phyloP scores from a whole-genome alignment of 2,888 invertebrate genomes.

The Heliconius sara region DNA sequence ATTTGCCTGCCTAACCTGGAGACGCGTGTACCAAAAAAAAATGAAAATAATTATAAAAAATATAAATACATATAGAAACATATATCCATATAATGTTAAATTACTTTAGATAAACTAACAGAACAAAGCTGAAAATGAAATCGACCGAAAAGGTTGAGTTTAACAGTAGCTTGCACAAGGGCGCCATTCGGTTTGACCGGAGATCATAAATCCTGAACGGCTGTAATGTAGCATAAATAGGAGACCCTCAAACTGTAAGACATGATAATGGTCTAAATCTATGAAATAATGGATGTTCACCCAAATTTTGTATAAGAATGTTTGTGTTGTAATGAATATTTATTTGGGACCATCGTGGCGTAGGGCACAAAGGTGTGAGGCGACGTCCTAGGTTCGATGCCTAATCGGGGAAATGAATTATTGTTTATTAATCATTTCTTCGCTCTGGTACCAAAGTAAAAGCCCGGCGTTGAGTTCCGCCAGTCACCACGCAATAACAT shows the following conservation, averaged over 20 bases:
- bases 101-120: neutral
- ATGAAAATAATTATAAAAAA: too few relatives aligned
- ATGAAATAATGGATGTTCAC: slow-evolving; percentile 7
- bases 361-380: too few relatives aligned
- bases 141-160: slow-evolving; percentile 34
- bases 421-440: too few relatives aligned
- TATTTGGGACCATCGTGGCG: too few relatives aligned
- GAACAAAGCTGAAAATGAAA: slow-evolving; percentile 27
- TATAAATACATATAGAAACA: neutral
- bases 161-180: slow-evolving; percentile 36
- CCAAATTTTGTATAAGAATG: neutral
- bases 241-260: slow-evolving; percentile 30
- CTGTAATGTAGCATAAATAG: slow-evolving; percentile 44
- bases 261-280: slow-evolving; percentile 33
- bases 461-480: too few relatives aligned
- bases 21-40: too few relatives aligned
- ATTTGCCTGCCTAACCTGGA: too few relatives aligned
- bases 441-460: too few relatives aligned
- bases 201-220: slow-evolving; percentile 44
- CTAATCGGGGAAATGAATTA: too few relatives aligned
- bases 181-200: slow-evolving; percentile 26
- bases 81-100: neutral
- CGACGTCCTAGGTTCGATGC: too few relatives aligned
- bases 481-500: too few relatives aligned
- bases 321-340: too few relatives aligned